These are phyloP conservation scores for Meloidogyne floridensis DNA, from an alignment of 1,140 invertebrate genomes.

Conservation along the genomic window DNA sequence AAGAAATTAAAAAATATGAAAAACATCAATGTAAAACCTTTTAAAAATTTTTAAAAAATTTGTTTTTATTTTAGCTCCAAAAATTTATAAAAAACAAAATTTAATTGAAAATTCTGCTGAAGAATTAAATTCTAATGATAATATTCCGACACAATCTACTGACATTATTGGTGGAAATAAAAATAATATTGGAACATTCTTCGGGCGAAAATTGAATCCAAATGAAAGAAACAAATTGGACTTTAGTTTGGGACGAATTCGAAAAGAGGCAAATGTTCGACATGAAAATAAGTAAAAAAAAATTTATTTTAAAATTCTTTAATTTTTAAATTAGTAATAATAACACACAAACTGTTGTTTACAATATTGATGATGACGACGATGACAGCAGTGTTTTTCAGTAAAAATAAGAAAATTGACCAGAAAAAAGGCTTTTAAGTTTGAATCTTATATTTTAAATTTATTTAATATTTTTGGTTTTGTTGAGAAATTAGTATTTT, in stretches of 20 bases:
- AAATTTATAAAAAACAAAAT: too few species aligned
- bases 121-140: not conserved
- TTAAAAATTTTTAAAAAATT: too few species aligned
- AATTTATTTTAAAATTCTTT: too few species aligned
- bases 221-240: not conserved
- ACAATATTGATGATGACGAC: slow-evolving; percentile 1
- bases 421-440: not conserved
- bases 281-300: not conserved
- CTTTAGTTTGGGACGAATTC: not conserved
- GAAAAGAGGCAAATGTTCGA: not conserved
- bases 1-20: slow-evolving; percentile 1
- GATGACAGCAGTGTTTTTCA: not conserved
- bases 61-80: too few species aligned
- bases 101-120: not conserved
- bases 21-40: not conserved
- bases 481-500: not conserved
- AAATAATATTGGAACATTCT: not conserved
- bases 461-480: not conserved
- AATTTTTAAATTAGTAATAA: not conserved
- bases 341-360: not conserved
- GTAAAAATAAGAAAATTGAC: not conserved
- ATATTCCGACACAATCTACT: slow-evolving; percentile 1
- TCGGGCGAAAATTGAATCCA: not conserved
- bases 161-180: slow-evolving; percentile 1
- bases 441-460: not conserved